Evolutionary conservation across 2,888 invertebrate species (phyloP), one percentile per base, ranked within the genome.

Genomic region (Nyleta sp.): DNA sequence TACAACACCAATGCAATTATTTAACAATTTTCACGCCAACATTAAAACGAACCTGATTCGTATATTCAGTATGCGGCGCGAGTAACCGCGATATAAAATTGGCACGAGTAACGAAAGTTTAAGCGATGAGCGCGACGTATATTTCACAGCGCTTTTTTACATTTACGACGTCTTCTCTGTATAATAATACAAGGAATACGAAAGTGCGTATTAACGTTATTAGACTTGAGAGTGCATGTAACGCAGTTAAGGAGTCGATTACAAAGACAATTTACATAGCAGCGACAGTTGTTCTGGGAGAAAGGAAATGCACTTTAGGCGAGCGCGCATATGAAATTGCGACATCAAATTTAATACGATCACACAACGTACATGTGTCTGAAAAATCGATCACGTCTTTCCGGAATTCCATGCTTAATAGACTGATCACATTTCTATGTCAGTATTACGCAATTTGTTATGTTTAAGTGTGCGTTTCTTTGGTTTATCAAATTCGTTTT

Each of bases 241-340:
- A 57, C 20, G 48, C 38, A 38, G 28, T 46, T 57, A 53, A 44
- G 35, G 38, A 46, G 67, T 46, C 46, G 55, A 55, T 55, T 67
- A 55, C 35, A 28, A 22, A 52, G 33, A 59, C 68, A 57, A 52
- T 46, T 68, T 68, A 28, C 48, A 42, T 38, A 38, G 55, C 46
- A 33, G 22, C 22, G 18, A 35, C 24, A 46, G 15, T 40, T 33
- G 24, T 33, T 40, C 7, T 7, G 8, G 22, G 8, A 17, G 20
- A 46, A 46, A 60, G 46, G 44, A 65, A 53, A 38, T 40, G 18
- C 20, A 42, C 52, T 18, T 28, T 10, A n/a, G 13, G 33, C 52
- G 20, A 42, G 11, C 8, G 42, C n/a, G 24, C 38, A 50, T 42
- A 62, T 48, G 50, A 46, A 38, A 38, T 15, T 50, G 24, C 17